Base-by-base conservation (phyloP, 2,113 vertebrate species). In the Malurus melanocephalus region DNA sequence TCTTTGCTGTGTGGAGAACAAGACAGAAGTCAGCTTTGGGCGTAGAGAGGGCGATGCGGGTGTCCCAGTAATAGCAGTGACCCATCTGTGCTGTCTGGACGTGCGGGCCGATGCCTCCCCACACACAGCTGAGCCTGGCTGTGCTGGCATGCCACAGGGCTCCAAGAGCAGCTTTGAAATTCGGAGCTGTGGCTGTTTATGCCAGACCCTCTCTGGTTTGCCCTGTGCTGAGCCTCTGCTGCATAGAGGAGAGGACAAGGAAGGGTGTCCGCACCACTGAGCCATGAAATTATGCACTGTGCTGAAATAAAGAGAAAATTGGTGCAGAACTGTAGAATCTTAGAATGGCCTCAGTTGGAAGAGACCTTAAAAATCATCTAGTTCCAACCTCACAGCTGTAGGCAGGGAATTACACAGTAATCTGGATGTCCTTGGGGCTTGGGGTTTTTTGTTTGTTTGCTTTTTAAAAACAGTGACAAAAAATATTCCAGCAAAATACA, bases 171-270 rank as follows among this genome's bases (percentile, higher is more conserved):
- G 30, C n/a, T 84, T 68, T 35, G 57, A 49, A 48, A 61, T 15
- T n/a, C 3, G 1, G 5, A 2, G 4, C 45, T 6, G 16, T 30
- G 38, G 26, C 23, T 89, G 10, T 48, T 80, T 46, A 9, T 87
- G 46, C 11, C 61, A 89, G 24, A 21, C 7, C 4, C 14, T 56
- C 23, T 80, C n/a, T 42, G 28, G 1, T 52, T 87, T 79, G 28
- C 20, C 4, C 13, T 45, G 1, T 2, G 1, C 30, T 86, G 53
- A 49, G 20, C 11, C 24, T 60, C 13, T 61, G 19, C 26, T 80
- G n/a, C 4, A 0, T 9, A 56, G 20, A 56, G 21, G 28, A 74
- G 45, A 22, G 11, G 17, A 3, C 1, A 0, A 24, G 20, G 55
- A 42, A 28, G 16, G 4, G n/a, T 4, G 1, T 7, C 30, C 8